phyloP scores from a whole-genome alignment of 2,888 invertebrate species.

The Philonicus albiceps region DNA sequence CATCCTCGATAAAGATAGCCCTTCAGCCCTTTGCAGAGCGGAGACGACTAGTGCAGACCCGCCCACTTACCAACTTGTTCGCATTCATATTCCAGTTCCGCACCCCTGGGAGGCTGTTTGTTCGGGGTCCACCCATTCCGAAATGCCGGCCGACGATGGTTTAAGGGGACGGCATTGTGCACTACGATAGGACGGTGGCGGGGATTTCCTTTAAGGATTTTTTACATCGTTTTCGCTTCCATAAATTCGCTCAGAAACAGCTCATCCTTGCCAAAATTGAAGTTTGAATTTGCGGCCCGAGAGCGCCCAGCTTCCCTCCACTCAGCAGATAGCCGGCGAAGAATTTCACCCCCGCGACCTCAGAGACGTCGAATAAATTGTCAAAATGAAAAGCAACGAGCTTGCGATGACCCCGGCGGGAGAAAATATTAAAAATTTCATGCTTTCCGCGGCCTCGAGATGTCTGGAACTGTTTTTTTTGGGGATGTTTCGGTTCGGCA shows the following conservation, averaged over 20 bases:
- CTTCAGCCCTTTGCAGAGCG: neutral
- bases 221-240: neutral
- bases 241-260: neutral
- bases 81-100: neutral
- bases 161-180: neutral
- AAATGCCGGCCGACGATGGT: neutral
- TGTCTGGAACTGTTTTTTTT: neutral
- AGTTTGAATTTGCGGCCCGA: neutral
- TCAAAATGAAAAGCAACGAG: neutral
- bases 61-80: neutral
- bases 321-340: neutral
- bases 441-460: neutral
- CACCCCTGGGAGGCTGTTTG: neutral
- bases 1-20: neutral
- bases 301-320: neutral
- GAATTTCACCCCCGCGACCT: neutral
- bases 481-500: neutral
- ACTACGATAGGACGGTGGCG: neutral
- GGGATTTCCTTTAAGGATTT: neutral
- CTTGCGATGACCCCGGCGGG: neutral
- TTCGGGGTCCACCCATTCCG: neutral
- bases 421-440: neutral
- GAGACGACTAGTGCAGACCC: neutral
- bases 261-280: neutral
- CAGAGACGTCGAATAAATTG: neutral